Evolutionary conservation across 2,797 vertebrate genomes (phyloP), one percentile per base, ranked within the genome.

Genomic region (Anguilla anguilla): DNA sequence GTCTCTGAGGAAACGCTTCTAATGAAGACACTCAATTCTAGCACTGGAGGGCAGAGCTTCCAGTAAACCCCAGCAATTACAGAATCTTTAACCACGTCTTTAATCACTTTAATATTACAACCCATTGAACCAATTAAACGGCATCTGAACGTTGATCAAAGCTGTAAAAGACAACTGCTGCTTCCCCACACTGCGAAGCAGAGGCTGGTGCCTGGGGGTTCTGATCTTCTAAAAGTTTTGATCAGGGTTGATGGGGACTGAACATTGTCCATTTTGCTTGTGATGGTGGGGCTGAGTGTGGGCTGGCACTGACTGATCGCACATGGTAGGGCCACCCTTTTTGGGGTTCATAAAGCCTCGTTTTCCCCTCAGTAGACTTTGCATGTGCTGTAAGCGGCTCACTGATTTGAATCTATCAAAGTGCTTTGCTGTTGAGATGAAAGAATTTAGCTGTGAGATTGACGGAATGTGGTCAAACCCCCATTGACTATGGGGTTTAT

Each of bases 51-150:
- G 35, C 17, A 46, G 74, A 79, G 17, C 35, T 9, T 46, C 39
- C 35, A 79, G 10, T 43, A 79, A 79, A 82, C 43, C 22, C 43
- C 46, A 11, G 43, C 43, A 82, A 49, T 51, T 82, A 82, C 43
- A 35, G 28, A 22, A 51, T 82, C 22, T 49, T 82, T 25, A 82
- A 82, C 6, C 79, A 82, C 46, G 25, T 51, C 25, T 22, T 82
- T 51, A 82, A 82, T 82, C 79, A 51, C 46, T 82, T 82, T n/a
- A 46, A 22, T 22, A 51, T 51, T 51, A 15, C 43, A 51, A 51
- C 79, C 19, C 19, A 51, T 49, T n/a, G 79, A 82, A 82, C 46
- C 79, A 82, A 82, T 82, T 51, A 82, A 82, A n/a, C 19, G n/a
- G 25, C 79, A n/a, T 82, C 46, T 51, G 74, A 22, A 28, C 74